Conservation (phyloP, 2,888 invertebrate genomes). For the Caenorhabditis sp. region DNA sequence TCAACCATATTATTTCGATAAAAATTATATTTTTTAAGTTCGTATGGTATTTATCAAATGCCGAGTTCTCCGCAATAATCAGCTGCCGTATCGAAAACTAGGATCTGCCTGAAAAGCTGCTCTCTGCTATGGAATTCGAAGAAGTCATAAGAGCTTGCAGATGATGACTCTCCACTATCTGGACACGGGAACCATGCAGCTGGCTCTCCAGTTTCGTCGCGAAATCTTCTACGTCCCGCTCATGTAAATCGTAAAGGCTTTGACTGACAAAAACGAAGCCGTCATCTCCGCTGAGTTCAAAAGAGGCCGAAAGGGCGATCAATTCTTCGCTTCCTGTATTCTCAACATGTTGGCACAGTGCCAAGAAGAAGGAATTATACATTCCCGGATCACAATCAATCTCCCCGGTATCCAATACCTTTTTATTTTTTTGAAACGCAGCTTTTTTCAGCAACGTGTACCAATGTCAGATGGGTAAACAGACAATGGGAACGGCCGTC, state of each 20-base stretch:
- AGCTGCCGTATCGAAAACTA: too few species aligned
- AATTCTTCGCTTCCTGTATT: slow-evolving; percentile 76
- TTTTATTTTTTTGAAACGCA: neutral
- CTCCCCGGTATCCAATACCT: slow-evolving; percentile 54
- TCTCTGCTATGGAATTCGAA: too few species aligned
- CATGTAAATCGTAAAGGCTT: slow-evolving; percentile 87
- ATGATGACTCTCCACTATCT: slow-evolving; percentile 94
- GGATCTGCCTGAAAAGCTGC: too few species aligned
- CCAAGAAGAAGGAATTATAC: slow-evolving; percentile 71
- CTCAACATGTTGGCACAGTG: slow-evolving; percentile 76
- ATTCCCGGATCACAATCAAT: slow-evolving; percentile 97
- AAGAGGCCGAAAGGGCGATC: slow-evolving; percentile 67
- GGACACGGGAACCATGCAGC: slow-evolving; percentile 90
- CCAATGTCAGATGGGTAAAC: slow-evolving; percentile 99
- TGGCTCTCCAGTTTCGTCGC: slow-evolving; percentile 84
- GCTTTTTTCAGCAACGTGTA: slow-evolving; percentile 86
- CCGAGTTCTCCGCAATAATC: too few species aligned
- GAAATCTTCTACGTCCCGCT: slow-evolving; percentile 91
- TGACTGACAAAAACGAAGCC: slow-evolving; percentile 73
- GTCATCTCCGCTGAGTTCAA: slow-evolving; percentile 62
- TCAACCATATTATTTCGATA: too few species aligned
- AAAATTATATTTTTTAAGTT: too few species aligned
- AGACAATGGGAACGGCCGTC: slow-evolving; percentile 97
- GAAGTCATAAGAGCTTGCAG: too few species aligned
- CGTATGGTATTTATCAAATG: too few species aligned